Conservation (phyloP, 2,888 invertebrate genomes). For the Eupithecia inturbata region DNA sequence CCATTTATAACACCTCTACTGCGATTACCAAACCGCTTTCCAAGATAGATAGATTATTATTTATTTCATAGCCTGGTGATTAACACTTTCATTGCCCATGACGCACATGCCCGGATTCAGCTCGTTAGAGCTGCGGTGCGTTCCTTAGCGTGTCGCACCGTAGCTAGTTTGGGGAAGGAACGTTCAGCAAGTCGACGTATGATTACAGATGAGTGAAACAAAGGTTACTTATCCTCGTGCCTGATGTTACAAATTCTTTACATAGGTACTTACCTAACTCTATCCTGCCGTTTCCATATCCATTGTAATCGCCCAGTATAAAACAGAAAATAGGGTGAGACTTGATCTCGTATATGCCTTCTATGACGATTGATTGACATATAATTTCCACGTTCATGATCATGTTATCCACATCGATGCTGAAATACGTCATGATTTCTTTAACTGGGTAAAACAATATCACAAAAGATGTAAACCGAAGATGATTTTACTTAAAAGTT, state of each 20-base stretch:
- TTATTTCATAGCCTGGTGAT: too few species aligned
- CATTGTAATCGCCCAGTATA: neutral
- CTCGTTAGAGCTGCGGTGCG: too few species aligned
- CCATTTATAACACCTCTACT: neutral
- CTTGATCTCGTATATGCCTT: neutral
- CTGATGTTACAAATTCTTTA: neutral
- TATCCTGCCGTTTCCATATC: neutral
- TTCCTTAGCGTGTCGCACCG: too few species aligned
- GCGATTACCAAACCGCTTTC: neutral
- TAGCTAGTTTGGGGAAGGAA: neutral
- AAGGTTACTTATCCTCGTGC: neutral
- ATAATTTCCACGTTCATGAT: neutral
- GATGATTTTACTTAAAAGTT: neutral
- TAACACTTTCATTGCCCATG: too few species aligned
- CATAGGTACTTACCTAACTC: neutral
- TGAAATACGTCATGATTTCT: neutral
- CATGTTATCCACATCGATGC: neutral
- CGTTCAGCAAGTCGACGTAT: neutral
- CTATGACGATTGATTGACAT: neutral
- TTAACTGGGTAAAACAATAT: neutral
- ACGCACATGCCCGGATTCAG: too few species aligned
- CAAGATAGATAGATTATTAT: too few species aligned
- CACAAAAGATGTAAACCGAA: too few species aligned
- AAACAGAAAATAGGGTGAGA: neutral
- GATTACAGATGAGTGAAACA: neutral